phyloP scores from a whole-genome alignment of 2,113 vertebrate species.

The Chloroceryle aenea region DNA sequence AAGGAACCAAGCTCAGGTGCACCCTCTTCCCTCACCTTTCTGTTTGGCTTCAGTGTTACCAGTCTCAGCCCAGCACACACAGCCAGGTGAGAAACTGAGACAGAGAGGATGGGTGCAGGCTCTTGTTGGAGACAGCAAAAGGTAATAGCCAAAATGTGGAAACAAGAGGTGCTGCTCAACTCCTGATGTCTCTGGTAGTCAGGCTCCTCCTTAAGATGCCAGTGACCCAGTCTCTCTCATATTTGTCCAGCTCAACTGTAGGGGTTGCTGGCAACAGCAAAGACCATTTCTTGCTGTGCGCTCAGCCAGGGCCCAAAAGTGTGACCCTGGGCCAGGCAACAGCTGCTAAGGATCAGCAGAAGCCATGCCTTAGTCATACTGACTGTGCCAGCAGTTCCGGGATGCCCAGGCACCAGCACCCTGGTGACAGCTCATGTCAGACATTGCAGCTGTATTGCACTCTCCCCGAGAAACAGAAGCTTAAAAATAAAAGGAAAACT shows the following conservation, averaged over 20 bases:
- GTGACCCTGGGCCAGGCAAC: background rate
- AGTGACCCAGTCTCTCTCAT: rapidly evolving
- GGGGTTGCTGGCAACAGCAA: background rate
- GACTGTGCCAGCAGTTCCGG: background rate
- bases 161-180: background rate
- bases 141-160: background rate
- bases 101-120: background rate
- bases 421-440: rapidly evolving
- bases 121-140: background rate
- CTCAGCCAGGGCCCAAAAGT: background rate
- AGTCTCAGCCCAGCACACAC: background rate
- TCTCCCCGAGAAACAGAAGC: background rate
- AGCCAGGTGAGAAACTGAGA: background rate
- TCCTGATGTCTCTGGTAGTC: background rate
- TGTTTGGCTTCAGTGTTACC: background rate
- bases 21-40: background rate
- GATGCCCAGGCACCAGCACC: background rate
- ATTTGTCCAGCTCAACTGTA: background rate
- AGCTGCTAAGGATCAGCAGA: background rate
- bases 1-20: background rate
- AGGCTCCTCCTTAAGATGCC: background rate
- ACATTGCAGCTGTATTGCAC: rapidly evolving
- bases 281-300: background rate
- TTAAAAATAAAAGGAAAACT: background rate
- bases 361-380: rapidly evolving